Base-by-base conservation (phyloP, 2,888 invertebrate genomes). In the Eristalis arbustorum region DNA sequence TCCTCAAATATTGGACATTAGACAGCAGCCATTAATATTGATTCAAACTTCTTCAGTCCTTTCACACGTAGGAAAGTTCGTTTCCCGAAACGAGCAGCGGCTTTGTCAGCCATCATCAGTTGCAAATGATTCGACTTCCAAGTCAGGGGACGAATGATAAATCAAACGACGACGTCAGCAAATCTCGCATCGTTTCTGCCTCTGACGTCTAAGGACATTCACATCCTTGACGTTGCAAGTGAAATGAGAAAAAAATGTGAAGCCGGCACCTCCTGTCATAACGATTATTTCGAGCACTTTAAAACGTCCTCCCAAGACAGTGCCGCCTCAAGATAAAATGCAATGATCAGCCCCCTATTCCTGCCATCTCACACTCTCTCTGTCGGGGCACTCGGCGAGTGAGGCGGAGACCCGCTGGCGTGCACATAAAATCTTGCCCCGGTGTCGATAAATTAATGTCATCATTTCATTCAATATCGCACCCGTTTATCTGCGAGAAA, bases 381-480 rank as follows among this genome's bases (percentile, higher is more conserved):
- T 4, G 8, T 10, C 31, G 8, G 8, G 31, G 31, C 6, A 42
- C 42, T 42, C 42, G 5, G 42, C 42, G 25, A 25, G 25, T 25
- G 25, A 25, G 25, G 25, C 25, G 18, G 10, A 34, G 31, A 23
- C 31, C 59, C 67, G 40, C 57, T 66, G 66, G 62, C 59, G 49
- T 40, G 68, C 73, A 64, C 63, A 83, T 59, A 69, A 69, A 74
- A 79, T 74, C 66, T 74, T 75, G 28, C 59, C 79, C 69, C 62
- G 66, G 80, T 72, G 67, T 56, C 85, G 82, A 85, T 82, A 85
- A 82, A 85, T 85, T 85, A 85, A 85, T 82, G 85, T 82, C 85
- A 85, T 78, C 82, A 82, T 82, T 78, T 82, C 77, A 82, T 78
- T 82, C 85, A 77, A 77, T 85, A 85, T 78, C 77, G 61, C 85